Evolutionary conservation across 2,797 vertebrate genomes (phyloP).

Genomic region (Cichlasoma orientale): DNA sequence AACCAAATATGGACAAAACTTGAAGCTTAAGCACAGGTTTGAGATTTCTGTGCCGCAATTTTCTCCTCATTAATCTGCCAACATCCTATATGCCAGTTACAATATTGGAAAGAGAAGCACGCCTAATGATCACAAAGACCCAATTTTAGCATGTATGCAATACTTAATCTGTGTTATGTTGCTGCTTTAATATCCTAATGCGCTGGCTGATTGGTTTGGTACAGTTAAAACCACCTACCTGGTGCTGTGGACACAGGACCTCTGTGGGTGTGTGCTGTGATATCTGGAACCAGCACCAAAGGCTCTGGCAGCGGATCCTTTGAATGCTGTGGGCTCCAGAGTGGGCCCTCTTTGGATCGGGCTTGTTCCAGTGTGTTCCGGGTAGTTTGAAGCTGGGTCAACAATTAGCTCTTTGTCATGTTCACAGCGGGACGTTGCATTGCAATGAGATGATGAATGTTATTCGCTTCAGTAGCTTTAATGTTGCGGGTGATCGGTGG

Average conservation of each 20-base stretch:
- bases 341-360: neutral
- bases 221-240: neutral
- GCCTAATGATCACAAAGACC: neutral
- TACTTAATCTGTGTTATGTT: neutral
- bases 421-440: neutral
- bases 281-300: neutral
- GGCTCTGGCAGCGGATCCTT: neutral
- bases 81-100: neutral
- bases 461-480: too few species aligned
- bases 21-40: neutral
- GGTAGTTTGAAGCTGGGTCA: neutral
- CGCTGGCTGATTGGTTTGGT: neutral
- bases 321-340: neutral
- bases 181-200: neutral
- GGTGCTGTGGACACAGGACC: neutral
- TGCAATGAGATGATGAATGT: too few species aligned
- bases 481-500: too few species aligned
- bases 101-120: neutral
- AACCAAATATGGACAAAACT: neutral
- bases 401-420: neutral
- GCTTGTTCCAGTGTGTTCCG: neutral
- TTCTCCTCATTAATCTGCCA: conserved; percentile 4
- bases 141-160: neutral
- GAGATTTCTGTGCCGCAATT: neutral
- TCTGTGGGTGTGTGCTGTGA: neutral